These are phyloP conservation scores for Crioceris asparagi DNA, from an alignment of 2,888 invertebrate genomes.

Conservation along the genomic window DNA sequence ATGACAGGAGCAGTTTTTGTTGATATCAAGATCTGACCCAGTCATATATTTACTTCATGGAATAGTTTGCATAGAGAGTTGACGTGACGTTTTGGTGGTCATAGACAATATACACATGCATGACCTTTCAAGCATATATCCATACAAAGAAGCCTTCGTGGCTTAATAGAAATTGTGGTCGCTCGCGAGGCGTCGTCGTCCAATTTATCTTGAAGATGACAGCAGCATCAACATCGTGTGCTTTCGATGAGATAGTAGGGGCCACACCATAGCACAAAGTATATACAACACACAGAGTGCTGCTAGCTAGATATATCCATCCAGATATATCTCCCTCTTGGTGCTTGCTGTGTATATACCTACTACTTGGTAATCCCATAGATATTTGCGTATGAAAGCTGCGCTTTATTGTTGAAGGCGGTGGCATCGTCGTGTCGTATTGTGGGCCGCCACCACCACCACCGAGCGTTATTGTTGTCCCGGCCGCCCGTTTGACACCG, in stretches of 20 bases:
- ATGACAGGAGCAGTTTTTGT: too few species aligned
- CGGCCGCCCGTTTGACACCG: conserved; percentile 37
- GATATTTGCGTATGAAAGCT: conserved; percentile 38
- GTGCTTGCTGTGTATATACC: conserved; percentile 6
- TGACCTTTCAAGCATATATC: too few species aligned
- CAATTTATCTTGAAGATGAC: conserved; percentile 22
- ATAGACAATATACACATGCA: too few species aligned
- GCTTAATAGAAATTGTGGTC: too few species aligned
- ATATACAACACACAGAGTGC: too few species aligned
- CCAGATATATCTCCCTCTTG: neutral
- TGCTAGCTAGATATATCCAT: too few species aligned
- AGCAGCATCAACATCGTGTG: conserved; percentile 7
- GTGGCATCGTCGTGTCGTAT: conserved; percentile 14
- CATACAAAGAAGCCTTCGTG: too few species aligned
- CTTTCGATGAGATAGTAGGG: conserved; percentile 7
- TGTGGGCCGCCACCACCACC: conserved; percentile 22
- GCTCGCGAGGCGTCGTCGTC: too few species aligned
- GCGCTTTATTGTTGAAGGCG: conserved; percentile 4
- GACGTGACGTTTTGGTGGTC: too few species aligned
- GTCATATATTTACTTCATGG: too few species aligned
- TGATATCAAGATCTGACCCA: too few species aligned
- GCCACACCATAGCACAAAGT: conserved; percentile 14
- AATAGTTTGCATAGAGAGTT: too few species aligned
- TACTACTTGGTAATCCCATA: conserved; percentile 29
- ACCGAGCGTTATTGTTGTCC: conserved; percentile 33